phyloP scores from a whole-genome alignment of 2,888 invertebrate genomes.

The Galeruca laticollis region DNA sequence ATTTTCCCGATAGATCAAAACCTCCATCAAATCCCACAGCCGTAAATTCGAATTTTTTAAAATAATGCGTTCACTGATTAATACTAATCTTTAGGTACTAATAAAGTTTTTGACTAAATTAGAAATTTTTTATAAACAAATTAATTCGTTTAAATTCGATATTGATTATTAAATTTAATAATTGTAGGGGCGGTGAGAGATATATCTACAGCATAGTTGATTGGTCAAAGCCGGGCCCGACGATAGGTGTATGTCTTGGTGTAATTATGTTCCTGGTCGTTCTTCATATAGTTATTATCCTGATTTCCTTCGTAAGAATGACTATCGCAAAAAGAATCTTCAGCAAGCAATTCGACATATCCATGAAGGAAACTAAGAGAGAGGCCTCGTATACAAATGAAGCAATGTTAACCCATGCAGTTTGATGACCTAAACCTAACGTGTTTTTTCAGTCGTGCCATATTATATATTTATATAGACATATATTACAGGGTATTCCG shows the following conservation, averaged over 20 bases:
- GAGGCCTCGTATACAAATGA: constrained; percentile 53
- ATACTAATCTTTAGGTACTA: too few species aligned
- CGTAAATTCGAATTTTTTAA: too few species aligned
- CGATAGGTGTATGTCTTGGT: constrained; percentile 71
- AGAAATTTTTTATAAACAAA: too few species aligned
- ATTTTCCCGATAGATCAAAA: too few species aligned
- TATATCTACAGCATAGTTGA: constrained; percentile 83
- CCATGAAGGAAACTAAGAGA: constrained; percentile 41
- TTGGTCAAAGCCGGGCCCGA: constrained; percentile 76
- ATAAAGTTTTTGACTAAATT: too few species aligned
- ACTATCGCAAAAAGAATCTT: constrained; percentile 48
- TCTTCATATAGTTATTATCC: constrained; percentile 72
- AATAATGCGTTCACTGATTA: too few species aligned
- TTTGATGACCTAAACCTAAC: constrained; percentile 39
- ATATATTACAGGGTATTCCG: background rate
- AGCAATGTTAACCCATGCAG: constrained; percentile 53
- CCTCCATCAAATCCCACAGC: too few species aligned
- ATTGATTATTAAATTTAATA: constrained; percentile 16
- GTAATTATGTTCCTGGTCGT: constrained; percentile 72
- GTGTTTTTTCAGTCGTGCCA: constrained; percentile 16
- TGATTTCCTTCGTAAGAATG: constrained; percentile 66
- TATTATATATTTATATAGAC: background rate
- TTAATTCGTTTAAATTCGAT: too few species aligned
- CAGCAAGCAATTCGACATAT: constrained; percentile 30
- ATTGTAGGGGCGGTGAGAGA: constrained; percentile 71